phyloP scores from a whole-genome alignment of 2,113 vertebrate genomes.

The Engystomops pustulosus region DNA sequence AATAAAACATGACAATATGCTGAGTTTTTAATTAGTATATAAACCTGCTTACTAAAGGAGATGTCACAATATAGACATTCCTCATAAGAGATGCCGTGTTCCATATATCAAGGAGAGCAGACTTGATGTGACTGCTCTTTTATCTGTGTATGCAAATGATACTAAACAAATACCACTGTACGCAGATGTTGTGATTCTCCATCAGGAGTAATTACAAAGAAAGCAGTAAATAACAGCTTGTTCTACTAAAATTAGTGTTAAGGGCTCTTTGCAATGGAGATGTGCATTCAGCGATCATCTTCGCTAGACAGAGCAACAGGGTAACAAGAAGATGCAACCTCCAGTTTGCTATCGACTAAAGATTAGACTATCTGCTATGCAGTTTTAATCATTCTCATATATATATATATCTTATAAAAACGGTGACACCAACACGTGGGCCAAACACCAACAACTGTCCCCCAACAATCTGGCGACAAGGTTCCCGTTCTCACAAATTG shows the following conservation, averaged over 20 bases:
- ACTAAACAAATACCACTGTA: slow-evolving; percentile 28
- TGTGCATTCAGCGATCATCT: background rate
- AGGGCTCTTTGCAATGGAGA: slow-evolving; percentile 29
- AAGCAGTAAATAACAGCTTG: slow-evolving; percentile 40
- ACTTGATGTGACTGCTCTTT: slow-evolving; percentile 25
- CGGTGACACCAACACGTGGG: too few relatives aligned
- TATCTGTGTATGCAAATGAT: slow-evolving; percentile 32
- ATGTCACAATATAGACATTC: slow-evolving; percentile 3
- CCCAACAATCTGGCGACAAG: too few relatives aligned
- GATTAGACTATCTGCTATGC: too few relatives aligned
- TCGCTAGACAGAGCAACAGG: background rate
- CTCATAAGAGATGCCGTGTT: slow-evolving; percentile 9
- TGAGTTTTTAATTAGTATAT: background rate
- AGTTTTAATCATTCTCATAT: too few relatives aligned
- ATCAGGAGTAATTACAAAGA: slow-evolving; percentile 39
- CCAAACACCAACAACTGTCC: too few relatives aligned
- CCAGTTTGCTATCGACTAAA: too few relatives aligned
- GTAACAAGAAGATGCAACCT: too few relatives aligned
- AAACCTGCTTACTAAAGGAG: slow-evolving; percentile 25
- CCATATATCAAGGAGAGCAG: slow-evolving; percentile 9
- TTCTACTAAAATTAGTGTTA: slow-evolving; percentile 17
- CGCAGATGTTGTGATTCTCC: slow-evolving; percentile 42
- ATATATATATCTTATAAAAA: too few relatives aligned
- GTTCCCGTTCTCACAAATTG: too few relatives aligned
- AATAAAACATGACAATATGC: slow-evolving; percentile 21